These are phyloP conservation scores for Leptodirus hochenwartii DNA, from an alignment of 2,888 invertebrate genomes.

Conservation along the genomic window DNA sequence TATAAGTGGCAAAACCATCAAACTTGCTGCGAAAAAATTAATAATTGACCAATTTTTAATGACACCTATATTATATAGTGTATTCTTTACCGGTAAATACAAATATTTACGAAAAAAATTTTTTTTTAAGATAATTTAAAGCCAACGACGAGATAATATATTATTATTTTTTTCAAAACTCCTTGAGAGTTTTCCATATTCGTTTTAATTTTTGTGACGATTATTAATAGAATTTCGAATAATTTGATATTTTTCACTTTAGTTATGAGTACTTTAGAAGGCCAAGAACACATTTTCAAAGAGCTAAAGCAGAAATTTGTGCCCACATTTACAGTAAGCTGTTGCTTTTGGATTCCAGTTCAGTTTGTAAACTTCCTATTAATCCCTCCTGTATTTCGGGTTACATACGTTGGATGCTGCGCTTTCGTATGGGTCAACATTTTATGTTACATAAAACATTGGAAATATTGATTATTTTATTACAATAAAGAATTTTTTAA, in stretches of 20 bases:
- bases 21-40: conserved; percentile 47
- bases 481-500: no score
- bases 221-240: conserved; percentile 6
- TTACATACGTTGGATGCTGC: conserved; percentile 59
- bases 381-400: conserved; percentile 51
- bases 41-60: conserved; percentile 57
- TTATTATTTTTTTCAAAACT: no score
- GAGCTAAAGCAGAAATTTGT: conserved; percentile 55
- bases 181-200: no score
- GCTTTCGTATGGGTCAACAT: conserved; percentile 76
- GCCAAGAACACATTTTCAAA: conserved; percentile 44
- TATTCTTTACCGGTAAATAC: conserved; percentile 49
- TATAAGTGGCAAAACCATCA: conserved; percentile 43
- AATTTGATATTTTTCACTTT: conserved; percentile 16
- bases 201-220: conserved; percentile 2
- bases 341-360: conserved; percentile 68
- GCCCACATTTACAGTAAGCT: conserved; percentile 55
- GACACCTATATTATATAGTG: conserved; percentile 49
- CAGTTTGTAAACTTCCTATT: conserved; percentile 62
- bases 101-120: not conserved
- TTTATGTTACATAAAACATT: conserved; percentile 62
- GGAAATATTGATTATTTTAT: no score
- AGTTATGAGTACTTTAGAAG: conserved; percentile 63
- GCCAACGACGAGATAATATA: not conserved
- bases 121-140: not conserved